A percentile compares a stretch with the other conserved stretches of the same genome.
Conservation (phyloP, 2,888 invertebrate genomes). For the Anoncus sp. region DNA sequence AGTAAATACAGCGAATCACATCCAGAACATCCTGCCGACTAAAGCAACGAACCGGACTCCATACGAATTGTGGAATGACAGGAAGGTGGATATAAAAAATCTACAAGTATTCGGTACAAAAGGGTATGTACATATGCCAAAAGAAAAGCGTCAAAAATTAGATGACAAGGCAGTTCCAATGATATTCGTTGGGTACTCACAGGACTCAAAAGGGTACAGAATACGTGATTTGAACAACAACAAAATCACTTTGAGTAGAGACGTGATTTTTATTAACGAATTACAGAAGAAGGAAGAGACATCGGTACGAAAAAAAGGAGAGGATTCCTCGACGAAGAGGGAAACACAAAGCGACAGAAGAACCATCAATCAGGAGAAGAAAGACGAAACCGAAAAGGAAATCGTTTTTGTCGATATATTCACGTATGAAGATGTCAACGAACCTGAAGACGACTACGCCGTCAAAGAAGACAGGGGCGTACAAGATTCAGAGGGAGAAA, state of each 20-base stretch:
- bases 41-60: constrained; percentile 60
- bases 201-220: constrained; percentile 31
- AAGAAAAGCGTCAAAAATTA: constrained; percentile 56
- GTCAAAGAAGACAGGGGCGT: not conserved
- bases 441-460: not conserved
- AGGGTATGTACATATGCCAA: constrained; percentile 60
- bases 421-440: not conserved
- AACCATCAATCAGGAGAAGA: not conserved
- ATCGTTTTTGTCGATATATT: not conserved
- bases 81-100: constrained; percentile 59
- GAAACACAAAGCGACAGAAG: not conserved
- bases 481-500: constrained; percentile 19
- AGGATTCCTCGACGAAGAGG: too few relatives aligned
- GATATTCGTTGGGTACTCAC: constrained; percentile 54
- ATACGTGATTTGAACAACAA: too few relatives aligned
- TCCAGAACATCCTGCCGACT: constrained; percentile 62
- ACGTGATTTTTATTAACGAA: too few relatives aligned
- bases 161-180: constrained; percentile 57
- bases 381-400: not conserved
- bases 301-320: too few relatives aligned
- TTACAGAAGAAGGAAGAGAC: not conserved
- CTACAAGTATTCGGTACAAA: constrained; percentile 65
- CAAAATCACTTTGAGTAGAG: too few relatives aligned
- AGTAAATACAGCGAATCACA: constrained; percentile 61
- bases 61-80: constrained; percentile 63